Conservation (phyloP, 2,888 invertebrate species). For the Chromoteleia sp. region DNA sequence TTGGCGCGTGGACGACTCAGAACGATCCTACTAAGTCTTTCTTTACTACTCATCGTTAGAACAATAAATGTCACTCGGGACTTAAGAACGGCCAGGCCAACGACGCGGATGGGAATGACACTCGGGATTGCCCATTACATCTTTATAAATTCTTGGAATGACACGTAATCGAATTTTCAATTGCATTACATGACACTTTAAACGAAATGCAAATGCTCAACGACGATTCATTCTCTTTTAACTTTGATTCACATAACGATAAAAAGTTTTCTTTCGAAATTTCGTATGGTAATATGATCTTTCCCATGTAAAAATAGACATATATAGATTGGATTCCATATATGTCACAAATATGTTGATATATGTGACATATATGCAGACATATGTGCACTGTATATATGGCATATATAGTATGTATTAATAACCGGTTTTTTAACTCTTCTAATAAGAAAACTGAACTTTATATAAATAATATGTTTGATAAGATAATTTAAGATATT, state of each 20-base stretch:
- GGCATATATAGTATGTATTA: too few relatives aligned
- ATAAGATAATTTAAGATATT: too few relatives aligned
- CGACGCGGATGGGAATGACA: constrained; percentile 50
- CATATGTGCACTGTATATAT: too few relatives aligned
- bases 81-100: constrained; percentile 46
- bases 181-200: constrained; percentile 53
- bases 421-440: too few relatives aligned
- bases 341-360: too few relatives aligned
- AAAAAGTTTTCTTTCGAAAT: too few relatives aligned
- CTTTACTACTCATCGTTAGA: constrained; percentile 67
- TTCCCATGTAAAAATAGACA: too few relatives aligned
- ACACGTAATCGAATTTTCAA: constrained; percentile 56
- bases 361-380: too few relatives aligned
- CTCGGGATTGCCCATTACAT: constrained; percentile 55
- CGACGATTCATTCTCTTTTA: constrained; percentile 30
- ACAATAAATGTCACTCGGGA: constrained; percentile 63
- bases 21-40: constrained; percentile 70
- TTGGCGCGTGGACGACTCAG: constrained; percentile 70
- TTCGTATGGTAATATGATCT: not conserved
- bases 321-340: too few relatives aligned
- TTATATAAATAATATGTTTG: too few relatives aligned
- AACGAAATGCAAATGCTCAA: constrained; percentile 23
- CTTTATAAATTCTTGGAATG: constrained; percentile 66
- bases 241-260: constrained; percentile 13
- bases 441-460: too few relatives aligned